A percentile compares a stretch with the other conserved stretches of the same genome.
Evolutionary conservation across 2,797 vertebrate species (phyloP).

Genomic region (Todus mexicanus): DNA sequence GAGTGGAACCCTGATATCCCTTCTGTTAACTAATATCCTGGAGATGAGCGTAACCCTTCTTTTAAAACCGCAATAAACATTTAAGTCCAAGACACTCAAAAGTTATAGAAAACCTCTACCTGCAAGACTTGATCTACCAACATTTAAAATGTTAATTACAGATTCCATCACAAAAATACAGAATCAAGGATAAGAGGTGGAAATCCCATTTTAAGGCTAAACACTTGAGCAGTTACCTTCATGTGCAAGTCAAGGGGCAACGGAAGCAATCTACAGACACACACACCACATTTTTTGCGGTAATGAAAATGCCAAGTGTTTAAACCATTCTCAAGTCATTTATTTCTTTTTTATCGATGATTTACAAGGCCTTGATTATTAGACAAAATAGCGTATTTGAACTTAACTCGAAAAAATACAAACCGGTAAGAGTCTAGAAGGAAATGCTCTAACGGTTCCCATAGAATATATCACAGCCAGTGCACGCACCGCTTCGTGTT

Average conservation of each 20-base stretch:
- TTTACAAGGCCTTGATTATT: constrained; percentile 82
- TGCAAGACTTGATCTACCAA: neutral
- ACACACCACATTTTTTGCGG: neutral
- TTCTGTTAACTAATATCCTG: neutral
- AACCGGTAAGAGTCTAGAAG: constrained; percentile 55
- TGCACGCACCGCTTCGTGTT: constrained; percentile 35
- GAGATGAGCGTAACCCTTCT: neutral
- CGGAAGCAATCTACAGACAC: neutral
- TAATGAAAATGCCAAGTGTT: constrained; percentile 49
- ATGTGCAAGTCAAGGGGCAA: constrained; percentile 5
- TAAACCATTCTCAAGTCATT: constrained; percentile 70
- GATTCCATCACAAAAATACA: neutral
- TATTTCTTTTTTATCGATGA: constrained; percentile 72
- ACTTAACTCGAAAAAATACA: constrained; percentile 70
- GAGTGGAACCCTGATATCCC: neutral
- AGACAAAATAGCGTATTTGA: constrained; percentile 78
- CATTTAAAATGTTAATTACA: neutral
- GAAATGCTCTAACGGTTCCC: constrained; percentile 56
- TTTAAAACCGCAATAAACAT: neutral
- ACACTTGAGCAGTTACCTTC: neutral
- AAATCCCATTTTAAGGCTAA: constrained; percentile 6
- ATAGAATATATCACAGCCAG: constrained; percentile 54
- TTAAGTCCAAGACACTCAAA: neutral
- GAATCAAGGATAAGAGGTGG: neutral
- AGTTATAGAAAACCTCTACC: neutral